These are phyloP conservation scores for Pogonognathellus flavescens DNA, from an alignment of 1,140 invertebrate species.

Conservation along the genomic window DNA sequence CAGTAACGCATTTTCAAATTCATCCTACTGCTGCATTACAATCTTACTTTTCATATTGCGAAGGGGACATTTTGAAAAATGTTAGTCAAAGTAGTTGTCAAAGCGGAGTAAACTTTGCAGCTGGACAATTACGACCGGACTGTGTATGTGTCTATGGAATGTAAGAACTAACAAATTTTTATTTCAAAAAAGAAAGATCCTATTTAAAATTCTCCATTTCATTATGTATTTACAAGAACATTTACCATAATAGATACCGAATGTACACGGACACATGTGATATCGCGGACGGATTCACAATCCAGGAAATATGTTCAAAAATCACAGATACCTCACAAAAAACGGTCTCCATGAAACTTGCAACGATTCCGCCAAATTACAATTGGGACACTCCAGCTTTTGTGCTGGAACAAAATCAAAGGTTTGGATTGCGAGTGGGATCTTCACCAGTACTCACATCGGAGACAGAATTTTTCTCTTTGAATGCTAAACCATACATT, in stretches of 20 bases:
- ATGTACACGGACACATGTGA: slow-evolving; percentile 53
- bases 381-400: background rate
- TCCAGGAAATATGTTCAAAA: slow-evolving; percentile 47
- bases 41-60: background rate
- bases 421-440: background rate
- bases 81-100: background rate
- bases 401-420: background rate
- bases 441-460: background rate
- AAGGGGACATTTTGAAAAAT: background rate
- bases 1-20: background rate
- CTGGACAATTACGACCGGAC: slow-evolving; percentile 17
- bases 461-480: background rate
- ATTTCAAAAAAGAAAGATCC: no score
- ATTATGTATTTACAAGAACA: no score
- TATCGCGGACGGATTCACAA: slow-evolving; percentile 55
- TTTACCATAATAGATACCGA: slow-evolving; percentile 50
- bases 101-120: slow-evolving; percentile 53
- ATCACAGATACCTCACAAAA: background rate
- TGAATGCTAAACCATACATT: slow-evolving; percentile 16
- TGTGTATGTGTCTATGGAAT: slow-evolving; percentile 59
- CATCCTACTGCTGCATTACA: background rate
- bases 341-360: background rate
- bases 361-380: background rate
- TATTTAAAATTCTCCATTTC: no score
- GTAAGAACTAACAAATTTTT: slow-evolving; percentile 54